phyloP scores from a whole-genome alignment of 2,888 invertebrate species.

The Lasiommata megera region DNA sequence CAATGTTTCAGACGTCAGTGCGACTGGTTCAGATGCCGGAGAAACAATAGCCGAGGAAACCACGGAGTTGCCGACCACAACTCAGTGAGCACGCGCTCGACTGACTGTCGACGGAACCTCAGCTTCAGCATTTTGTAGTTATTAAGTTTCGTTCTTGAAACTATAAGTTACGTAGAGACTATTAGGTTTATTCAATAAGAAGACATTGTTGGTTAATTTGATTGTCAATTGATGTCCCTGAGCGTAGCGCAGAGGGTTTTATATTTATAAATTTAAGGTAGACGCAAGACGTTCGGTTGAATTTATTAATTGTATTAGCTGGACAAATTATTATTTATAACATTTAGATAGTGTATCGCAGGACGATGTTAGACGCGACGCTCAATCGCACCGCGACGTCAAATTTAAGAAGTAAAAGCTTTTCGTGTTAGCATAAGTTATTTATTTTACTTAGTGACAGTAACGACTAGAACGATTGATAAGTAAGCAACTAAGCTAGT shows the following conservation, averaged over 20 bases:
- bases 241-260: constrained; percentile 34
- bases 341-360: constrained; percentile 50
- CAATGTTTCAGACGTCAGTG: constrained; percentile 26
- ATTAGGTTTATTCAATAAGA: constrained; percentile 60
- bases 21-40: constrained; percentile 29
- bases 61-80: constrained; percentile 37
- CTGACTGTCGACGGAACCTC: constrained; percentile 55
- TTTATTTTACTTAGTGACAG: constrained; percentile 78
- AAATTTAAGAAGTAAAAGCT: constrained; percentile 57
- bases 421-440: constrained; percentile 68
- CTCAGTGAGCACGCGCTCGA: constrained; percentile 42
- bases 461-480: constrained; percentile 59
- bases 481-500: constrained; percentile 77
- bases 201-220: constrained; percentile 46
- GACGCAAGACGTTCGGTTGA: constrained; percentile 51
- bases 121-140: constrained; percentile 71
- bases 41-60: constrained; percentile 36
- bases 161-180: constrained; percentile 73
- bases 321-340: constrained; percentile 78
- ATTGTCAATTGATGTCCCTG: constrained; percentile 49
- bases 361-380: constrained; percentile 40
- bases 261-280: constrained; percentile 50
- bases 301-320: constrained; percentile 62
- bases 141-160: constrained; percentile 75
- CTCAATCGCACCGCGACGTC: constrained; percentile 47